Evolutionary conservation across 2,888 invertebrate species (phyloP).

Genomic region (Rotaria magnacalcarata): DNA sequence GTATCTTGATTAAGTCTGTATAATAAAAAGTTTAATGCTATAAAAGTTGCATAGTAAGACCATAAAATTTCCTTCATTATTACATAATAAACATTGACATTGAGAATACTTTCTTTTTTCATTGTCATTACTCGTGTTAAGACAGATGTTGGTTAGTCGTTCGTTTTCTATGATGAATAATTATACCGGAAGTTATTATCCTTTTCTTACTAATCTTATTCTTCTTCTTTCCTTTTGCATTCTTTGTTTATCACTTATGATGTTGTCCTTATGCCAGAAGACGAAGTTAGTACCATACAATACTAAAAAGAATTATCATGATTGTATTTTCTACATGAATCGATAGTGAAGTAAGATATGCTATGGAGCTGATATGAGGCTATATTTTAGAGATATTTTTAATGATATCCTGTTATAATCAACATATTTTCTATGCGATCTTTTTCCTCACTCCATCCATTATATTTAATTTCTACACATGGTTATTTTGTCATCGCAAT

Average conservation of each 20-base stretch:
- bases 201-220: not conserved
- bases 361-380: not conserved
- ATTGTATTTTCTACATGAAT: not conserved
- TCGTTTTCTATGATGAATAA: not conserved
- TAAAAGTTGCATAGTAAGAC: no score
- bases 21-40: no score
- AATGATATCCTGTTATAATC: not conserved
- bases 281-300: not conserved
- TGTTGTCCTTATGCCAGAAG: not conserved
- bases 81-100: not conserved
- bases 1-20: no score
- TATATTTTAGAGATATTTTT: not conserved
- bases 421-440: not conserved
- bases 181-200: not conserved
- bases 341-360: not conserved
- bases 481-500: conserved; percentile 1
- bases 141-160: not conserved
- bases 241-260: not conserved
- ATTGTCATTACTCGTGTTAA: not conserved
- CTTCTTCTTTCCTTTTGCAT: not conserved
- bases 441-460: not conserved
- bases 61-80: no score
- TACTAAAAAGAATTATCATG: not conserved
- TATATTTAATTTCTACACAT: not conserved
- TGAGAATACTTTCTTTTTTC: not conserved